Evolutionary conservation across 1,140 invertebrate species (phyloP).

Genomic region (Leptinotarsa defecta): DNA sequence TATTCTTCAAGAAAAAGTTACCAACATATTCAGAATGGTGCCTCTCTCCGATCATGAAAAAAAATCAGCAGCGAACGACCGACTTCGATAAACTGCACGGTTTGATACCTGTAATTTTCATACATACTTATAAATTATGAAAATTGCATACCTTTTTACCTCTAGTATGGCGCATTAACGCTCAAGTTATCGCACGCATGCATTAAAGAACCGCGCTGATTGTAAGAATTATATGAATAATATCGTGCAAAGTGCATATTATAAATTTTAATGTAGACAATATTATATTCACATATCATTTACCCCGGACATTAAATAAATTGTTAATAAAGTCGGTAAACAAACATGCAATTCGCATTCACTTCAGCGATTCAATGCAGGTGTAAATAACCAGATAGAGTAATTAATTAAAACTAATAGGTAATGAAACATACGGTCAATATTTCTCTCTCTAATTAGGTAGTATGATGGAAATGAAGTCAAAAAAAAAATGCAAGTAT

Average conservation of each 20-base stretch:
- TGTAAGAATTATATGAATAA: constrained; percentile 19
- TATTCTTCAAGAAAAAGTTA: no score
- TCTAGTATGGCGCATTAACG: not conserved
- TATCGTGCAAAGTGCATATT: constrained; percentile 17
- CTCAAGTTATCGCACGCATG: constrained; percentile 10
- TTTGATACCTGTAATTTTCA: not conserved
- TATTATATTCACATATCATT: constrained; percentile 6
- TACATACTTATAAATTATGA: constrained; percentile 9
- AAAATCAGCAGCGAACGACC: not conserved
- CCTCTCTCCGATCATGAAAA: no score
- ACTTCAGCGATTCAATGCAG: not conserved
- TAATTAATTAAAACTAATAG: constrained; percentile 1
- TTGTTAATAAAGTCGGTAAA: constrained; percentile 11
- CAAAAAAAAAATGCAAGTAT: no score
- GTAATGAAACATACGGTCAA: not conserved
- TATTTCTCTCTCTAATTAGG: not conserved
- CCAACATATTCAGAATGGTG: no score
- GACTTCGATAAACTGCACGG: not conserved
- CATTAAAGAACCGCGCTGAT: not conserved
- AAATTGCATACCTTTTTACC: not conserved
- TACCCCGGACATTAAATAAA: constrained; percentile 1
- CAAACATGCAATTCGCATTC: constrained; percentile 19
- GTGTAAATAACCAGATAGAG: not conserved
- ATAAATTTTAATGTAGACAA: constrained; percentile 8
- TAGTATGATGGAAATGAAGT: not conserved